Evolutionary conservation across 1,140 invertebrate species (phyloP), one percentile per base, ranked within the genome.

Genomic region (Drepana arcuata): DNA sequence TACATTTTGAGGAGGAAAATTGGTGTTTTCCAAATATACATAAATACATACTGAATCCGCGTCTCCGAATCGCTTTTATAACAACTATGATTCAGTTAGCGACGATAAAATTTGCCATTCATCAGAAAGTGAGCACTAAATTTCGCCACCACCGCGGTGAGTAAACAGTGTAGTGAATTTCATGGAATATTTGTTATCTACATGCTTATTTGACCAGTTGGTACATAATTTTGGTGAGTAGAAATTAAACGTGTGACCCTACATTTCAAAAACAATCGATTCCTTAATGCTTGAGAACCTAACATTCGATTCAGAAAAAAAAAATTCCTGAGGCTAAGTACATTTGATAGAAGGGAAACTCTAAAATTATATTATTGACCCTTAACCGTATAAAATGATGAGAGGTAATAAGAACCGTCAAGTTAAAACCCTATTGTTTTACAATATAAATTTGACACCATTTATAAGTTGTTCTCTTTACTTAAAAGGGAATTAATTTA

Each of bases 101-200:
- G 56, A 86, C 84, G 50, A 84, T 86, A 48, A 86, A 86, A 75
- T 86, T 85, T 81, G 84, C 80, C 79, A 86, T 86, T 61, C 84
- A 85, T 44, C 65, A 71, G 58, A 77, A 79, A 81, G 71, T 78
- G 66, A 68, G 66, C 67, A 67, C 53, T 67, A 73, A 69, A 71
- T 79, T 78, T 69, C 75, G 84, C 56, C 75, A 68, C 49, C 81
- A 65, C 53, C 81, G 85, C 71, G 72, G 72, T 80, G 71, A 80
- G 73, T 81, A 80, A 61, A 72, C 60, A 75, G 75, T 80, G 73
- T 59, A 75, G 75, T 81, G 75, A 67, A 54, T 70, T 59, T 10
- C n/a, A 26, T 4, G 2, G 2, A 26, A 2, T 6, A 7, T 4
- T 10, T 26, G 4, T 21, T 21, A 5, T 5, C 18, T 21, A 21